Base-by-base conservation (phyloP, 2,797 vertebrate genomes). In the Xerus rutilus region DNA sequence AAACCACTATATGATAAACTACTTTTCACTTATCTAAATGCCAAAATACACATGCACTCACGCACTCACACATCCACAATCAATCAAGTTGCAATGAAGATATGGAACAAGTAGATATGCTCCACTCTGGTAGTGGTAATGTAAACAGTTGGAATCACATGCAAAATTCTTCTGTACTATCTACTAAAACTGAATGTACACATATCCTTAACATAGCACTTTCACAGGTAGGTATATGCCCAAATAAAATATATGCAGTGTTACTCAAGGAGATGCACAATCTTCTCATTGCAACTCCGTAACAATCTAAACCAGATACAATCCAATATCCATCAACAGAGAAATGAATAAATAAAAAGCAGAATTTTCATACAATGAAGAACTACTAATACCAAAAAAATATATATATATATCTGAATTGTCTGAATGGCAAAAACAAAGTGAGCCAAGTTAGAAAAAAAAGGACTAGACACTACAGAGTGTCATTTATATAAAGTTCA, bases 41-140 rank as follows among this genome's bases (percentile, higher is more conserved):
- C 12, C 91, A 95, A 90, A 95, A 85, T 30, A 32, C n/a, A 96
- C 59, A 52, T 4, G 15, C 49, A 52, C 15, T 49, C 32, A 72
- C 15, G 28, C 14, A 62, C 0, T 5, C 14, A 72, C 30, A 32
- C 30, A 52, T 7, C n/a, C 39, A 82, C 15, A 62, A 72, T 14
- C 25, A 18, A 78, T 70, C 35, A 67, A 76, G 39, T 3, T 70
- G 14, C 3, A 59, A 18, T 30, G 32, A 88, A 65, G 18, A 84
- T 9, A 20, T 30, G 13, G 39, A 91, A 67, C 25, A 85, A 84
- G 23, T 2, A 35, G 30, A 79, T 81, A 11, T 62, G 39, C 79
- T 17, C 64, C 15, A 32, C 25, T 25, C 3, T 79, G 18, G 67
- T 21, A 76, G 45, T 45, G n/a, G 39, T 5, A 69, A 3, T 43